phyloP scores from a whole-genome alignment of 2,113 vertebrate genomes.

The Proterorhinus semilunaris region DNA sequence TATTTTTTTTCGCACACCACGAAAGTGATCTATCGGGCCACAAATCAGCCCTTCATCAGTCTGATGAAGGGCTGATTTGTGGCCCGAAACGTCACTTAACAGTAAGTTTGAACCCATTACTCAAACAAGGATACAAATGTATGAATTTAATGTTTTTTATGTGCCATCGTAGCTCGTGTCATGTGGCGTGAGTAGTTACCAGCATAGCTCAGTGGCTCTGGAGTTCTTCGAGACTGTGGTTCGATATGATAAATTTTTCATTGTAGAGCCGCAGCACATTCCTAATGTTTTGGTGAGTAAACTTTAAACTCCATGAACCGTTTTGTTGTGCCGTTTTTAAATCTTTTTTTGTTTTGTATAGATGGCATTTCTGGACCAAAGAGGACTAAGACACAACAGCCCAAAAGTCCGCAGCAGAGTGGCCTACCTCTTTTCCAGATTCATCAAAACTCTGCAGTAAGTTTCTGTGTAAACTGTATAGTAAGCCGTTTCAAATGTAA shows the following conservation, averaged over 20 bases:
- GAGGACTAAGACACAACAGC: slow-evolving; percentile 92
- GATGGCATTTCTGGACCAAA: slow-evolving; percentile 98
- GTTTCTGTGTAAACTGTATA: slow-evolving; percentile 50
- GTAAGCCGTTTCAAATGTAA: background rate
- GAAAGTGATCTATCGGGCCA: too few species aligned
- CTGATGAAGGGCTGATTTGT: too few species aligned
- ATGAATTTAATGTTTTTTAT: background rate
- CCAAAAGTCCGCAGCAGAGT: slow-evolving; percentile 95
- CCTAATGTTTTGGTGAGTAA: slow-evolving; percentile 88
- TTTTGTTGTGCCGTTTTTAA: background rate
- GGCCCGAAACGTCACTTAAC: slow-evolving; percentile 50
- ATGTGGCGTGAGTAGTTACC: slow-evolving; percentile 91
- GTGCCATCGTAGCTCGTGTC: slow-evolving; percentile 83
- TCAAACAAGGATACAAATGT: background rate
- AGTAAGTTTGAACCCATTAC: slow-evolving; percentile 63
- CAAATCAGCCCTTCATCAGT: too few species aligned
- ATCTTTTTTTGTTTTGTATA: slow-evolving; percentile 48
- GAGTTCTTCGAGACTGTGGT: slow-evolving; percentile 98
- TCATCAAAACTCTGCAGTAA: slow-evolving; percentile 97
- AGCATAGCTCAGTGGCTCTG: slow-evolving; percentile 90
- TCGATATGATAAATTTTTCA: slow-evolving; percentile 96
- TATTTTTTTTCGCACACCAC: too few species aligned
- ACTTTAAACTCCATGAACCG: too few species aligned
- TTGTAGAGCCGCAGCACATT: slow-evolving; percentile 95
- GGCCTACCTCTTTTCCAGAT: slow-evolving; percentile 95